Base-by-base conservation (phyloP, 1,140 invertebrate species). In the Caenorhabditis latens region DNA sequence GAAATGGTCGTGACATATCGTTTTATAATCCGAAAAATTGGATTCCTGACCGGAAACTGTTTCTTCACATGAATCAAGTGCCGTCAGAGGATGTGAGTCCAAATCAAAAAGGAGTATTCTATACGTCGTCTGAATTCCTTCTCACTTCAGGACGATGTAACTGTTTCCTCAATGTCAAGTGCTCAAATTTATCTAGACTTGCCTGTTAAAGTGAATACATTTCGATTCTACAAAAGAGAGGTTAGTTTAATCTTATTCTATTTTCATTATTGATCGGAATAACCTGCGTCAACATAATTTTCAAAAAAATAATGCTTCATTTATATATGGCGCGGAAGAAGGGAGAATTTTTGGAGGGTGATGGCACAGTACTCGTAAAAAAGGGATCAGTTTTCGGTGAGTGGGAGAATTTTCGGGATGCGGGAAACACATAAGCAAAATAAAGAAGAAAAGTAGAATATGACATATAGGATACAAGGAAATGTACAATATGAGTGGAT, bases 41-140 rank as follows among this genome's bases (percentile, higher is more conserved):
- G 86, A 32, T 61, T 83, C 55, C 75, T 8, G 82, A 83, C 11
- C 21, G 83, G 3, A n/a, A 63, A 9, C 40, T 48, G 6, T 50
- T 83, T 14, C 86, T 86, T 32, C 79, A 82, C 63, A 86, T 86
- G 57, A 61, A 86, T 53, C 55, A 40, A 40, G 79, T 86, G 7
- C 86, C 86, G 9, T 58, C 53, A 16, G 55, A 84, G 14, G 8
- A 16, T 32, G 83, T 63, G 21, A 48, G 53, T 58, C 2, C 32
- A 2, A 32, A 32, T 32, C 32, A 32, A 32, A n/a, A n/a, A 40
- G 40, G 16, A 84, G 42, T 0, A 4, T 57, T 21, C n/a, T n/a
- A 40, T 24, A 21, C 32, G 24, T 21, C 11, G 3, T 16, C 32
- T 24, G 40, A 16, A 57, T 0, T 48, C 19, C 32, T 7, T 4